Evolutionary conservation across 2,888 invertebrate genomes (phyloP).

Genomic region (Chymomyza caudatula): DNA sequence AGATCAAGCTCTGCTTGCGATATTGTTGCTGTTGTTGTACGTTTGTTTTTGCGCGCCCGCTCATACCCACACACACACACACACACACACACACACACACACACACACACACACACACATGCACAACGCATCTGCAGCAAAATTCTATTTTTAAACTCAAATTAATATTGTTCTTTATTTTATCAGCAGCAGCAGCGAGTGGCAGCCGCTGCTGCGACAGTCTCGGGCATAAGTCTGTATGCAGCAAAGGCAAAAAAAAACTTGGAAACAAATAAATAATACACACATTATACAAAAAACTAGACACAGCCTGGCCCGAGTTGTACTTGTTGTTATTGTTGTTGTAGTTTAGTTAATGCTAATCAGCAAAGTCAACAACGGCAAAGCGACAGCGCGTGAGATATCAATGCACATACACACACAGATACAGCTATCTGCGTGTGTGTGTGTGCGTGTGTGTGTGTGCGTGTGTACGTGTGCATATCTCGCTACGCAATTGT

Average conservation of each 20-base stretch:
- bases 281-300: constrained; percentile 51
- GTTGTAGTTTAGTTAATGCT: constrained; percentile 54
- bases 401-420: constrained; percentile 36
- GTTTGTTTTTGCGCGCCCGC: background rate
- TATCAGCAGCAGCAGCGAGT: constrained; percentile 69
- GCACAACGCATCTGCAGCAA: constrained; percentile 63
- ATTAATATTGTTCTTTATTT: constrained; percentile 75
- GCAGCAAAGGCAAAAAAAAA: constrained; percentile 34
- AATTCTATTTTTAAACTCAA: constrained; percentile 74
- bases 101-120: constrained; percentile 35
- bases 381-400: constrained; percentile 35
- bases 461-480: background rate
- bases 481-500: background rate
- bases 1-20: constrained; percentile 38
- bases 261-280: constrained; percentile 58
- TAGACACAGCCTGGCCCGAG: constrained; percentile 34
- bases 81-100: constrained; percentile 39
- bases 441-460: background rate
- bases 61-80: constrained; percentile 36
- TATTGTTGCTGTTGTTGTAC: constrained; percentile 8
- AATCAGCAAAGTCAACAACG: constrained; percentile 59
- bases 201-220: constrained; percentile 50
- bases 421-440: background rate
- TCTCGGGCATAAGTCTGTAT: constrained; percentile 24
- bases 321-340: constrained; percentile 31